phyloP scores from a whole-genome alignment of 2,113 vertebrate species.

The Strix aluco region DNA sequence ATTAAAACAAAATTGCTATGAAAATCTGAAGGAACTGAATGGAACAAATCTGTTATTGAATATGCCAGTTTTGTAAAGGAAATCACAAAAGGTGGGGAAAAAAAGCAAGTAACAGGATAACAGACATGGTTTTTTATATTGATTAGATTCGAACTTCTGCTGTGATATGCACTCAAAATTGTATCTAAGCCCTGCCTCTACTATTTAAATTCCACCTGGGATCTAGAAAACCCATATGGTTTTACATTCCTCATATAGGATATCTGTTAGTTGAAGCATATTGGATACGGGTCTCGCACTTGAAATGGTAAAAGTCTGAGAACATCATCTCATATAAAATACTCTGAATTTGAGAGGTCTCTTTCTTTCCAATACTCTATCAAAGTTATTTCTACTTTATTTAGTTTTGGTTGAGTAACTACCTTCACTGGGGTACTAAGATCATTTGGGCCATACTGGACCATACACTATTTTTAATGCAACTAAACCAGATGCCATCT shows the following conservation, averaged over 20 bases:
- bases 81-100: background rate
- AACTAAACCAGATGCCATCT: background rate
- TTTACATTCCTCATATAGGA: background rate
- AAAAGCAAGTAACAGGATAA: background rate
- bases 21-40: background rate
- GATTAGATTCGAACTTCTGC: background rate
- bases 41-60: background rate
- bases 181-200: background rate
- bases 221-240: background rate
- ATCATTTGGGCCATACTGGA: background rate
- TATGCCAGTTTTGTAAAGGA: background rate
- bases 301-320: background rate
- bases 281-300: background rate
- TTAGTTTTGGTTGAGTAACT: background rate
- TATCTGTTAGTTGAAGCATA: background rate
- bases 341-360: background rate
- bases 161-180: background rate
- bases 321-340: background rate
- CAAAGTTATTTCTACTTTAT: background rate
- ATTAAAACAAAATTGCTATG: background rate
- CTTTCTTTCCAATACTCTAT: background rate
- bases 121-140: background rate
- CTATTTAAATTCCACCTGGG: background rate
- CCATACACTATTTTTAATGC: background rate
- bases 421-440: background rate